phyloP scores from a whole-genome alignment of 2,113 vertebrate species.

The Chlamydotis undulata region DNA sequence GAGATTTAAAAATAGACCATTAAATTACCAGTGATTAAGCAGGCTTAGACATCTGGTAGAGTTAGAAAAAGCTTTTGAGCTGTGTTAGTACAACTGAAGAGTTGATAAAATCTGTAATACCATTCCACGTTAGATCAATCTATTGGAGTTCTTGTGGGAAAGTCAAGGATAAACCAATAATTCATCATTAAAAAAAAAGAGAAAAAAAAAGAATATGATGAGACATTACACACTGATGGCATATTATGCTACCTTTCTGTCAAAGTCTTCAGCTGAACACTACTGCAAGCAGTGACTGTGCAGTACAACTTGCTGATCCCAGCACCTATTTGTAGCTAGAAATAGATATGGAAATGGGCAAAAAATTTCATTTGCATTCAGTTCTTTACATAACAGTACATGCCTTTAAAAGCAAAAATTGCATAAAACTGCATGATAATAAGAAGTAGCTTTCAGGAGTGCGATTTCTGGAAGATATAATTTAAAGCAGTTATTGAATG shows the following conservation, averaged over 20 bases:
- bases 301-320: neutral
- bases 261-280: neutral
- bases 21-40: slow-evolving; percentile 7
- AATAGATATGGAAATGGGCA: neutral
- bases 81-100: neutral
- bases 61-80: neutral
- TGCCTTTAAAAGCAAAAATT: neutral
- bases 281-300: neutral
- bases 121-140: neutral
- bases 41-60: neutral
- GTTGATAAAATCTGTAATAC: neutral
- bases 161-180: neutral
- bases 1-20: neutral
- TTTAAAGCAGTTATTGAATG: neutral
- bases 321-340: neutral
- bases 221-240: neutral
- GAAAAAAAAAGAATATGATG: rapidly evolving
- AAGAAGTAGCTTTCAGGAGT: neutral
- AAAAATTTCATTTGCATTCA: neutral
- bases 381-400: neutral
- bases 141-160: neutral
- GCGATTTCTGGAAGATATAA: neutral
- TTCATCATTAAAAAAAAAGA: neutral
- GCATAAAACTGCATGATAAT: neutral
- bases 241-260: neutral